Conservation (phyloP, 30 jellyfish, hydroid and myxozoan species). For the Morbakka virulenta region DNA sequence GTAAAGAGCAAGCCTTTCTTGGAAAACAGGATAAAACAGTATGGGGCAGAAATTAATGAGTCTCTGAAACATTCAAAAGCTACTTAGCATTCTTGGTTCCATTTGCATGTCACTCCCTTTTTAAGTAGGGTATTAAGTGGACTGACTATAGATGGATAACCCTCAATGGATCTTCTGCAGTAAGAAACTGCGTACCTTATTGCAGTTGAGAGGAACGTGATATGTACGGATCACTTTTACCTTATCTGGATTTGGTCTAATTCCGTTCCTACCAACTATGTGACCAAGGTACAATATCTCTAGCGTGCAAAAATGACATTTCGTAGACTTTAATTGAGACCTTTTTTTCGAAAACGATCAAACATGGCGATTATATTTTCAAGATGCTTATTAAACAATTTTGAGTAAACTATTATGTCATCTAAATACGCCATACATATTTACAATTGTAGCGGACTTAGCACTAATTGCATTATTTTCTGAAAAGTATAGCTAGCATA, state of each 20-base stretch:
- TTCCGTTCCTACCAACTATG: conserved; percentile 33
- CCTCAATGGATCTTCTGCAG: conserved; percentile 26
- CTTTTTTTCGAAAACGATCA: conserved; percentile 1
- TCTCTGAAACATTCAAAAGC: conserved; percentile 49
- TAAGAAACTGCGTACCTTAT: conserved; percentile 44
- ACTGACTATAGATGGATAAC: conserved; percentile 36
- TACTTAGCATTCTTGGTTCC: conserved; percentile 37
- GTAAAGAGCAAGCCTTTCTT: conserved; percentile 11
- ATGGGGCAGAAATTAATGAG: conserved; percentile 50
- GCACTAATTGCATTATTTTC: conserved; percentile 36
- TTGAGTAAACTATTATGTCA: no score
- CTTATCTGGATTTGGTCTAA: conserved; percentile 40
- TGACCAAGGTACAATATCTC: conserved; percentile 40
- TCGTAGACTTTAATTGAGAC: conserved; percentile 7
- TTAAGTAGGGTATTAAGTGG: conserved; percentile 31
- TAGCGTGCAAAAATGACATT: conserved; percentile 26
- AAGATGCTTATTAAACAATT: neutral
- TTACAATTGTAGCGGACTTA: conserved; percentile 49
- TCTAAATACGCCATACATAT: conserved; percentile 44
- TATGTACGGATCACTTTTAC: neutral
- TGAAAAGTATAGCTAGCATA: conserved; percentile 42
- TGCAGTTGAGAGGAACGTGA: conserved; percentile 22
- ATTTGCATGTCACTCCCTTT: conserved; percentile 28
- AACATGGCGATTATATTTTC: neutral
- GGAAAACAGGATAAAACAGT: conserved; percentile 35